Evolutionary conservation across 2,797 vertebrate genomes (phyloP), one percentile per base, ranked within the genome.

Genomic region (Argentina silus): DNA sequence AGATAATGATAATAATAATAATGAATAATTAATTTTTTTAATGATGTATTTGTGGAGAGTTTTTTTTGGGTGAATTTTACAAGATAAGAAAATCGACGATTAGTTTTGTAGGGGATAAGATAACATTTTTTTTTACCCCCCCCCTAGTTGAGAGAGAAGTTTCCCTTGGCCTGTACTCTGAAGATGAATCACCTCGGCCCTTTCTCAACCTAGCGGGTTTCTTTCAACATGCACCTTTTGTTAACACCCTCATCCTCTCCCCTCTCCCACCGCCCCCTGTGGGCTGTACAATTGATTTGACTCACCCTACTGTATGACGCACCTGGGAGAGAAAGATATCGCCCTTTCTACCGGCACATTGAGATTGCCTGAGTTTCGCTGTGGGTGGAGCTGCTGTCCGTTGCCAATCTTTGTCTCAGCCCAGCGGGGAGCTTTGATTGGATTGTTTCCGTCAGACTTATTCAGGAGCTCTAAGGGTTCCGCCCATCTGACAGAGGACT

Each of bases 401-500:
- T 27, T 48, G 50, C 64, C 64, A 47, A 60, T 74, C 59, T 5
- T 1, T 6, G 21, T 66, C 47, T 80, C 69, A 78, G 36, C 75
- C 71, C 48, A 17, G 17, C 55, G 9, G 17, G 19, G n/a, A 3
- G 9, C 9, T 57, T 57, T 57, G 55, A 57, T 21, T 57, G 55
- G 19, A 57, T 7, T 21, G 55, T 9, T n/a, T 23, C 19, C 9
- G 10, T 57, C 8, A 19, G 55, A 57, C 19, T 57, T n/a, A n/a
- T n/a, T n/a, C n/a, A n/a, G n/a, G n/a, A n/a, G 55, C 55, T 57
- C 15, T 57, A 8, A 56, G 0, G 55, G 7, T 19, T 57, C 55
- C 9, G 6, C n/a, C 51, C 2, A 55, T 17, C 12, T 6, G 55
- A 57, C 55, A 11, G n/a, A n/a, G n/a, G n/a, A n/a, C n/a, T n/a